Percentiles rank a stretch among this genome's conserved stretches.
These are phyloP conservation scores for Drosophila neutralis DNA, from an alignment of 2,888 invertebrate genomes.

Conservation along the genomic window DNA sequence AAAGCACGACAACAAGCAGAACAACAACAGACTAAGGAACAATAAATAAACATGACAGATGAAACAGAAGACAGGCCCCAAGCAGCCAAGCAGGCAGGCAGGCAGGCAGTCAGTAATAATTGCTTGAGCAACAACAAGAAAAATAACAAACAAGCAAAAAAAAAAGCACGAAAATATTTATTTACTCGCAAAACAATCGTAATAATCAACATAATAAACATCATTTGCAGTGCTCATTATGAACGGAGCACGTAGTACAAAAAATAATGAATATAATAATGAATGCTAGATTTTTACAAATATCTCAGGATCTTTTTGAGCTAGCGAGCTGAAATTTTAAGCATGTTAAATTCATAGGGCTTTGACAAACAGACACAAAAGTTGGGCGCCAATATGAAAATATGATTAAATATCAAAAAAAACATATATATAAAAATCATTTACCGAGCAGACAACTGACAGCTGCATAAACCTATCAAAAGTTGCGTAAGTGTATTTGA, in stretches of 20 bases:
- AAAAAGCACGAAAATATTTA: neutral
- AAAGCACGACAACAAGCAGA: constrained; percentile 15
- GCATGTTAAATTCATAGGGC: neutral
- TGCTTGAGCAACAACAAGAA: constrained; percentile 11
- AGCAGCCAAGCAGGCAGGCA: neutral
- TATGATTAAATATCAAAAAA: neutral
- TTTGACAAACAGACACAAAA: constrained; percentile 3
- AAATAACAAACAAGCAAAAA: constrained; percentile 27
- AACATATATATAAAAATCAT: constrained; percentile 16
- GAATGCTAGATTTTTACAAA: constrained; percentile 2
- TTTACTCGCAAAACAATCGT: constrained; percentile 38
- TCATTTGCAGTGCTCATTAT: constrained; percentile 26
- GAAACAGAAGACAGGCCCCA: constrained; percentile 29
- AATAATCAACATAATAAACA: constrained; percentile 35
- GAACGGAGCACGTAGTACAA: constrained; percentile 16
- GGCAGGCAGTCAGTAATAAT: constrained; percentile 24
- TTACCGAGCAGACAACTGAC: constrained; percentile 13
- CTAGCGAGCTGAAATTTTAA: neutral
- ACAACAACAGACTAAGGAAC: constrained; percentile 20
- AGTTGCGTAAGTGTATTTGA: constrained; percentile 6
- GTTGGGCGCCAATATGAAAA: neutral
- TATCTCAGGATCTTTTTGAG: constrained; percentile 14
- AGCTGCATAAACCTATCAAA: constrained; percentile 41
- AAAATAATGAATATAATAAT: neutral
- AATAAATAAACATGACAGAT: constrained; percentile 66